Conservation (phyloP, 2,113 vertebrate genomes). For the Callipepla squamata region DNA sequence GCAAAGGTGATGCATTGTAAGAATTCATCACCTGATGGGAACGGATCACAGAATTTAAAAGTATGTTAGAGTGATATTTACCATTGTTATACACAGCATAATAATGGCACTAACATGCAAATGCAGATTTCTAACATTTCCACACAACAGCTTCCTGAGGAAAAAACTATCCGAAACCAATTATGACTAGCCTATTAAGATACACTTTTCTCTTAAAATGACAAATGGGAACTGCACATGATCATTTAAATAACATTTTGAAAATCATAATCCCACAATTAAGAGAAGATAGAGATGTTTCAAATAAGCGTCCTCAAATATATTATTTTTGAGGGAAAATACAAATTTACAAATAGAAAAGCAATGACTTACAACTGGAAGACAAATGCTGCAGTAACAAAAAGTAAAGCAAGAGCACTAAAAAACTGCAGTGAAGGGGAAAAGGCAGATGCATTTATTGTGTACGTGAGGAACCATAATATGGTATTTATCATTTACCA, state of each 20-base stretch:
- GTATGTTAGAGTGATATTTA: background rate
- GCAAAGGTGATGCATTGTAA: fast-evolving
- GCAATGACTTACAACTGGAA: background rate
- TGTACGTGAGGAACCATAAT: background rate
- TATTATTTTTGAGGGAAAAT: background rate
- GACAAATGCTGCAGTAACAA: background rate
- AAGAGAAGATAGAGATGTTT: background rate
- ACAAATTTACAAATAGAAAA: background rate
- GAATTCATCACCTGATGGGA: background rate
- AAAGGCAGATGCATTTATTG: background rate
- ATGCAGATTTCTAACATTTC: background rate
- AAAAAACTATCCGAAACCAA: background rate
- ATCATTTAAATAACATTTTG: background rate
- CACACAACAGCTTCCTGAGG: background rate
- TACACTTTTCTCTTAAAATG: background rate
- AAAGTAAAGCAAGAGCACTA: background rate
- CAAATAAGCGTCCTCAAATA: background rate
- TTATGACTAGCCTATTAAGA: background rate
- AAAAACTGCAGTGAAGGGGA: background rate
- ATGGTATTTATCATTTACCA: background rate
- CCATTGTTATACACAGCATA: background rate
- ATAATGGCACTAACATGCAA: background rate
- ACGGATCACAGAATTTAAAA: background rate
- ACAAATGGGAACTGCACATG: background rate
- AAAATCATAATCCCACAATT: background rate